phyloP scores from a whole-genome alignment of 2,888 invertebrate species.

The Stegophylla sp. region DNA sequence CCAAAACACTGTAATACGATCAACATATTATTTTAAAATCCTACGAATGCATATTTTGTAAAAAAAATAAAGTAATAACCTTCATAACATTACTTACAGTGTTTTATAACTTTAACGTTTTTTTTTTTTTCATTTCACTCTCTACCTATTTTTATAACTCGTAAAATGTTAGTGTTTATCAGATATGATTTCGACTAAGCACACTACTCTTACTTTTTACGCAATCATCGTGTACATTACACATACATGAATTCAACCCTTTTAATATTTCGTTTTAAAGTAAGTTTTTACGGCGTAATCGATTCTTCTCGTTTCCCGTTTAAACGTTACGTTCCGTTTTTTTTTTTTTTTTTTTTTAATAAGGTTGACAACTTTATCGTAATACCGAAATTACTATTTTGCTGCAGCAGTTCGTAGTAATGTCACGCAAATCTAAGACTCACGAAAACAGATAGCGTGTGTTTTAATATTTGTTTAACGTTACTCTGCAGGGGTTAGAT shows the following conservation, averaged over 20 bases:
- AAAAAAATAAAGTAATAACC: too few species aligned
- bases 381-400: conserved; percentile 7
- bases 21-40: too few species aligned
- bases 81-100: too few species aligned
- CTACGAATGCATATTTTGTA: too few species aligned
- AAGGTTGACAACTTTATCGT: conserved; percentile 9
- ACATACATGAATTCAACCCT: not conserved
- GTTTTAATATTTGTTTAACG: conserved; percentile 35
- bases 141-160: too few species aligned
- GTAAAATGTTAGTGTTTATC: too few species aligned
- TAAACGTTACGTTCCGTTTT: not conserved
- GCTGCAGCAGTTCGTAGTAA: conserved; percentile 5
- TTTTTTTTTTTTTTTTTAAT: not conserved
- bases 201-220: too few species aligned
- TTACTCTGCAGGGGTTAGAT: not conserved
- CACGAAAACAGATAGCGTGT: conserved; percentile 30
- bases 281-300: conserved; percentile 9
- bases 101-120: too few species aligned
- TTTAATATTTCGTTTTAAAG: not conserved
- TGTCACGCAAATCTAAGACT: conserved; percentile 28
- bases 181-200: too few species aligned
- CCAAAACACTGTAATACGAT: too few species aligned
- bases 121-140: too few species aligned
- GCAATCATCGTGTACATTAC: too few species aligned
- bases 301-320: conserved; percentile 10